Base-by-base conservation (phyloP, 2,888 invertebrate species). In the Glaucopsyche alexis region DNA sequence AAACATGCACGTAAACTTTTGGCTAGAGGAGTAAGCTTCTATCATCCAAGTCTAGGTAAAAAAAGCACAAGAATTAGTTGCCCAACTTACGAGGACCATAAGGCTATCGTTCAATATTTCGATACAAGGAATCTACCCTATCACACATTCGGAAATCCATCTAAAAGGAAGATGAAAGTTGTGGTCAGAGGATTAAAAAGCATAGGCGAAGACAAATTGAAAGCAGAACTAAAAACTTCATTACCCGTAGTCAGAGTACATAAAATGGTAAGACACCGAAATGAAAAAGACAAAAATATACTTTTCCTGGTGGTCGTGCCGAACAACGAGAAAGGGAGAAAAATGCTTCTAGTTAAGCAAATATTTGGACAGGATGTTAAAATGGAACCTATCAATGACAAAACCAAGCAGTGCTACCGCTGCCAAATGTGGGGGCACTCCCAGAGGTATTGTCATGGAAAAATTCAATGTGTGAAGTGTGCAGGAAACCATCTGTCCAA, bases 351-450 rank as follows among this genome's bases (percentile, higher is more conserved):
- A 74, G 73, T 88, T 0, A 78, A 76, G 16, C 81, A 83, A 55
- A 73, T 87, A 40, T 78, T 86, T 52, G 85, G 83, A 0, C 73
- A 82, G 70, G 73, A 81, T 49, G 83, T 92, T 0, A 80, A 71
- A 52, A 76, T 90, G 71, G 90, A 93, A 77, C 84, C 84, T 8
- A 87, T 87, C 1, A 75, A 79, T 14, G 38, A 47, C 7, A 88
- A 85, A 73, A 73, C 77, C 1, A 85, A 78, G 55, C 91, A 93
- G 29, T 60, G 60, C 14, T 60, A 60, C 74, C 84, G 85, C 29
- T 93, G 93, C 76, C 93, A 91, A 76, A 83, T 81, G 75, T 91
- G 88, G 86, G 91, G 90, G 0, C 92, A 93, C 73, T 81, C 87
- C 1, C 87, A 89, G 75, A 82, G 86, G 19, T 60, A 29, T 14